phyloP scores from a whole-genome alignment of 1,140 invertebrate species.

The Amphibalanus amphitrite region DNA sequence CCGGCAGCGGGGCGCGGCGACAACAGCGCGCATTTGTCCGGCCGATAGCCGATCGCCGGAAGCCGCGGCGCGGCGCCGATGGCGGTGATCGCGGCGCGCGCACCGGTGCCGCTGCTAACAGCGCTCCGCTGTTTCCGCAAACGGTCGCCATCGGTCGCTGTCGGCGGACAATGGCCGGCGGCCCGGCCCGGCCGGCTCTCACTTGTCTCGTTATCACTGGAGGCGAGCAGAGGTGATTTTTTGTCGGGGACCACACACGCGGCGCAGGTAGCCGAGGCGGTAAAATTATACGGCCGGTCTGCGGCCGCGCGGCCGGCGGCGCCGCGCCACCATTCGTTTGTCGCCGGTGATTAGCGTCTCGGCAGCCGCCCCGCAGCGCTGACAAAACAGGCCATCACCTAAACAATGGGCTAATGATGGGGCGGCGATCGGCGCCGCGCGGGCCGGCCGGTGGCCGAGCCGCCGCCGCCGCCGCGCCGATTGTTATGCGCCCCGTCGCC shows the following conservation, averaged over 20 bases:
- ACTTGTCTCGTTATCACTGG: neutral
- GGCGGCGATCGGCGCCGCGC: neutral
- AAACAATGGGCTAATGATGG: neutral
- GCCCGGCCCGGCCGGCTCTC: neutral
- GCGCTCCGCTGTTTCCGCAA: neutral
- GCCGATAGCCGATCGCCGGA: neutral
- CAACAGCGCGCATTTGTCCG: neutral
- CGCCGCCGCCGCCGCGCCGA: too few relatives aligned
- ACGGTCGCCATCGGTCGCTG: neutral
- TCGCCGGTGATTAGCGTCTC: neutral
- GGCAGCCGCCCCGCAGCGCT: neutral
- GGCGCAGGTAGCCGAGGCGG: neutral
- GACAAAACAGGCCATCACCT: neutral
- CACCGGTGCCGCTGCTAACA: neutral
- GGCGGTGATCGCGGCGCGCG: neutral
- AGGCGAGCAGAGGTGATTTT: neutral
- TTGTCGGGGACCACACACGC: neutral
- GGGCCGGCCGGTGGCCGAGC: neutral
- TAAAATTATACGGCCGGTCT: neutral
- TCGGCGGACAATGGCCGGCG: neutral
- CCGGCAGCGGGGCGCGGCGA: too few relatives aligned
- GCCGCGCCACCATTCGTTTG: neutral
- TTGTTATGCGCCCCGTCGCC: neutral
- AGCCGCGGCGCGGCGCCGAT: neutral
- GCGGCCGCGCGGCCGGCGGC: too few relatives aligned